Evolutionary conservation across 2,888 invertebrate genomes (phyloP).

Genomic region (Philopedon plagiatum): DNA sequence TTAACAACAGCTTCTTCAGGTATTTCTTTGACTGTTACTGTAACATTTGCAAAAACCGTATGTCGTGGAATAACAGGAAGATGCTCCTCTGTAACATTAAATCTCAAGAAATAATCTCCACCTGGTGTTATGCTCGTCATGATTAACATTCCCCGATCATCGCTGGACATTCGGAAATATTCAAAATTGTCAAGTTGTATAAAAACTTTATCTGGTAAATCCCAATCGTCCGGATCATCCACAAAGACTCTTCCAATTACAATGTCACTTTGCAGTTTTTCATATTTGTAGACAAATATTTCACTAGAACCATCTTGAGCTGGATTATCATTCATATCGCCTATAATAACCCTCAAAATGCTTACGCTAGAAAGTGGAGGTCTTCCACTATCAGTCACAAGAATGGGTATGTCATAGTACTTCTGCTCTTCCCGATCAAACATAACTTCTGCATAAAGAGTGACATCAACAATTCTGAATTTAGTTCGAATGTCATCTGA

Average conservation of each 20-base stretch:
- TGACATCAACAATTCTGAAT: constrained; percentile 78
- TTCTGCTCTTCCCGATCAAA: constrained; percentile 93
- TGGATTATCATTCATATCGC: constrained; percentile 93
- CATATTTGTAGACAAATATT: constrained; percentile 96
- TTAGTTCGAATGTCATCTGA: constrained; percentile 78
- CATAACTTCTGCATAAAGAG: constrained; percentile 78
- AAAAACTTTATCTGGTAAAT: constrained; percentile 92
- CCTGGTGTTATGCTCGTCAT: constrained; percentile 84
- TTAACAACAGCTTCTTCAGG: constrained; percentile 93
- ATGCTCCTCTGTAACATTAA: constrained; percentile 81
- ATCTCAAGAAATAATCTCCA: constrained; percentile 83
- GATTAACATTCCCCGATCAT: constrained; percentile 87
- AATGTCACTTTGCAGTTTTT: constrained; percentile 85
- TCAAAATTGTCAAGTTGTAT: constrained; percentile 76
- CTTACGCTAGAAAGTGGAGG: constrained; percentile 84
- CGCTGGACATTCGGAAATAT: constrained; percentile 80
- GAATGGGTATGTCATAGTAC: constrained; percentile 89
- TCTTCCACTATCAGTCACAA: constrained; percentile 88
- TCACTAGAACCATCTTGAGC: constrained; percentile 91
- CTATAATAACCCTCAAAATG: constrained; percentile 89
- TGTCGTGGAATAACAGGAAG: constrained; percentile 74
- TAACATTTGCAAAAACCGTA: constrained; percentile 86
- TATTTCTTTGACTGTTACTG: constrained; percentile 88
- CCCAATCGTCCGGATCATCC: constrained; percentile 97
- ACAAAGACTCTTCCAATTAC: constrained; percentile 95